Evolutionary conservation across 2,888 invertebrate genomes (phyloP), one percentile per base, ranked within the genome.

Genomic region (Dynastes maya): DNA sequence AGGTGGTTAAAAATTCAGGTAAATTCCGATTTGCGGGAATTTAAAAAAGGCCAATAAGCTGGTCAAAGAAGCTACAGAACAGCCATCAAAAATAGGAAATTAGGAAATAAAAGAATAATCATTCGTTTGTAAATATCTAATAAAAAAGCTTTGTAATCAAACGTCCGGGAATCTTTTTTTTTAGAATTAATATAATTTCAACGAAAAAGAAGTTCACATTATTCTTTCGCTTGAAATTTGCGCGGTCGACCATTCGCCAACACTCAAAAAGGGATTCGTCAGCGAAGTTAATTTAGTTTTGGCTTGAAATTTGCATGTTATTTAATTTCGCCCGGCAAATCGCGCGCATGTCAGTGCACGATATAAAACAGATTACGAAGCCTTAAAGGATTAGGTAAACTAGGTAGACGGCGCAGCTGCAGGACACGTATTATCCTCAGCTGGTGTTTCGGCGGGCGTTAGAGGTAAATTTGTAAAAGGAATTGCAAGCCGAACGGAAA

Each of bases 341-440:
- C 71, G 5, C 55, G 71, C 55, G 71, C 51, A 71, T 58, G 71
- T 71, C 55, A 71, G 37, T 29, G 53, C 58, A 32, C 64, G 64
- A 64, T 53, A 71, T 71, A 71, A 71, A 71, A 71, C 55, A 71
- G 71, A 71, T 71, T 71, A 71, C 32, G 29, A 5, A 8, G 58
- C 58, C 32, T 71, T 71, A 71, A 55, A 40, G 32, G 58, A 71
- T 71, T 71, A 71, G 29, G 55, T 55, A 71, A 55, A 71, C 37
- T 71, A 64, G 8, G 37, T 55, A 27, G 37, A 64, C 32, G 45
- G 45, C 2, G n/a, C 29, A 32, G 32, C 6, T 4, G 64, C 37
- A 9, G 64, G 6, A 29, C 32, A n/a, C 16, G 55, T 16, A 55
- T 55, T 16, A 55, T 16, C 22, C n/a, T n/a, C n/a, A n/a, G 2